Base-by-base conservation (phyloP, 2,113 vertebrate species). In the Cygnus atratus region DNA sequence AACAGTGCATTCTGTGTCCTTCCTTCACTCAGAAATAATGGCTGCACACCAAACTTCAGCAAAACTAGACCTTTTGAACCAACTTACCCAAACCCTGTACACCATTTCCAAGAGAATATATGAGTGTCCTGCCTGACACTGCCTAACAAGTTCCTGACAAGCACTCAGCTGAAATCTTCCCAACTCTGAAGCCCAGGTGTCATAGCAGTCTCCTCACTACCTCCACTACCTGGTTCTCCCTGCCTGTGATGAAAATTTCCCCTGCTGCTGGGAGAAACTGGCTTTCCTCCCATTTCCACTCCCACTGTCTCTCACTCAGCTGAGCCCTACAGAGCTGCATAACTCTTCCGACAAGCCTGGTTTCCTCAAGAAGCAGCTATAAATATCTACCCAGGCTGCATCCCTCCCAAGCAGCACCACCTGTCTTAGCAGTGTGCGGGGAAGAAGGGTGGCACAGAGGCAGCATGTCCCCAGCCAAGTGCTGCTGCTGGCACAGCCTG, bases 51-150 rank as follows among this genome's bases (percentile, higher is more conserved):
- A 88, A 79, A 10, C 19, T 72, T 31, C 52, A 82, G 41, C 31
- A 82, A 62, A 75, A 8, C 26, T 44, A 11, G 18, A 44, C 48
- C 33, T 50, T 82, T 78, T 43, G 46, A 90, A 75, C 29, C 26
- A 46, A 46, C 1, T 2, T 3, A n/a, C 18, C 17, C 44, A 57
- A 77, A 54, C 20, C 3, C 1, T 1, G 14, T 62, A 54, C 31
- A 48, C 4, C 22, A 29, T 19, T 66, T 87, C 20, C 78, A 90
- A 66, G 41, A 70, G 31, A 89, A 87, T 12, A 9, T 6, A 41
- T 5, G 16, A 28, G 8, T 29, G 39, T 26, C 41, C 62, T 65
- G 26, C 62, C 25, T 41, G 62, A 41, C 37, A 21, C 37, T 66
- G 55, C 17, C 63, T 39, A 73, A 41, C 57, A 48, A 0, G 0